phyloP scores from a whole-genome alignment of 2,797 vertebrate genomes.

The Alectoris magna region DNA sequence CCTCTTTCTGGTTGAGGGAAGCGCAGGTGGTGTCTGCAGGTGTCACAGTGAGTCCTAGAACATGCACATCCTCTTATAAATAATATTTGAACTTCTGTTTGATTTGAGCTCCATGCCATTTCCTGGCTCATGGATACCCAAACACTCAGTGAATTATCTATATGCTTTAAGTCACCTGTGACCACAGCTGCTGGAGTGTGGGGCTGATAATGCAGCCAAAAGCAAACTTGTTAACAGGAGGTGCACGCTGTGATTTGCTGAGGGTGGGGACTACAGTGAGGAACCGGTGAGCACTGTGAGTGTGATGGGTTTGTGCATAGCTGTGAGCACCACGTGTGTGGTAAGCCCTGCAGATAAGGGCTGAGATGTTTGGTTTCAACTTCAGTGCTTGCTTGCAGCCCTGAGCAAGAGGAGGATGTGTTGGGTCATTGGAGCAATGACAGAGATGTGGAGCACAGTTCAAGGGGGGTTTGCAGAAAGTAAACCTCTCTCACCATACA shows the following conservation, averaged over 20 bases:
- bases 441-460: neutral
- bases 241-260: neutral
- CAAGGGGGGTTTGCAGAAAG: neutral
- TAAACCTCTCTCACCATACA: neutral
- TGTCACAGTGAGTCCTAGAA: neutral
- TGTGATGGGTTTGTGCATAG: neutral
- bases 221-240: slow-evolving; percentile 20
- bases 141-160: neutral
- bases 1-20: neutral
- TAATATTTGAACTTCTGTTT: neutral
- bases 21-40: neutral
- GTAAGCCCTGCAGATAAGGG: neutral
- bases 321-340: neutral
- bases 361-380: neutral
- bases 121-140: neutral
- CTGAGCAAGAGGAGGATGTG: neutral
- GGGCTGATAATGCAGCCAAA: slow-evolving; percentile 17
- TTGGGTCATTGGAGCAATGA: neutral
- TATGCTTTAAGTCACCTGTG: slow-evolving; percentile 18
- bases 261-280: neutral
- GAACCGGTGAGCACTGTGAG: rapidly evolving
- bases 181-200: neutral
- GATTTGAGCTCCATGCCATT: neutral
- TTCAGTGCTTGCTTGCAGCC: neutral
- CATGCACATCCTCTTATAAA: neutral